phyloP scores from a whole-genome alignment of 2,888 invertebrate species.

The Lucinisca nassula region DNA sequence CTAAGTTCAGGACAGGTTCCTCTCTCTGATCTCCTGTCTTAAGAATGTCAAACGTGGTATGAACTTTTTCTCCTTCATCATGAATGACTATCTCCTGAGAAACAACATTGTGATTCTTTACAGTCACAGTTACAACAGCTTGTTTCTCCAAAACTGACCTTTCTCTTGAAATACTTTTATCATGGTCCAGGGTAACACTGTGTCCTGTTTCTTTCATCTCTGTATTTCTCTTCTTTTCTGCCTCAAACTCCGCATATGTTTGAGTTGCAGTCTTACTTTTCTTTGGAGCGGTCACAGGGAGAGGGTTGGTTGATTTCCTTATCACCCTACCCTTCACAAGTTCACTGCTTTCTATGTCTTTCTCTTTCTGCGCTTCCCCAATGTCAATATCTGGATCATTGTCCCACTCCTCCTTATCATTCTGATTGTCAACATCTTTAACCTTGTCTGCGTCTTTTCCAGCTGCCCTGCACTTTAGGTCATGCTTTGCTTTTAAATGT shows the following conservation, averaged over 20 bases:
- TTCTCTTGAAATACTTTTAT: background rate
- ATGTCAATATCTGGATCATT: background rate
- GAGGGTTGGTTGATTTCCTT: background rate
- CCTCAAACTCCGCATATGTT: background rate
- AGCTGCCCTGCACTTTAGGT: background rate
- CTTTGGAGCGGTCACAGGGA: background rate
- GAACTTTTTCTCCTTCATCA: background rate
- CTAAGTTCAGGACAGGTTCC: background rate
- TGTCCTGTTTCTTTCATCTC: background rate
- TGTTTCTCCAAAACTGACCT: background rate
- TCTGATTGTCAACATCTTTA: background rate
- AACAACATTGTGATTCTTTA: background rate
- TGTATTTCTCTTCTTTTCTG: background rate
- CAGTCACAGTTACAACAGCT: background rate
- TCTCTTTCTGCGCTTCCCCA: background rate
- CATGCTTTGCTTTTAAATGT: conserved; percentile 16
- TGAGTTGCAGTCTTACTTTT: background rate
- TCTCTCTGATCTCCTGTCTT: background rate
- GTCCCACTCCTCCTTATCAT: background rate
- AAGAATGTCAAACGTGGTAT: background rate
- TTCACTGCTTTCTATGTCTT: too few relatives aligned
- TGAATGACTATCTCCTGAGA: background rate
- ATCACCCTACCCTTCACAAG: background rate
- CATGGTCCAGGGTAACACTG: background rate
- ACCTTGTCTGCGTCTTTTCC: background rate